Evolutionary conservation across 2,113 vertebrate genomes (phyloP).

Genomic region (Grammomys dolichurus): DNA sequence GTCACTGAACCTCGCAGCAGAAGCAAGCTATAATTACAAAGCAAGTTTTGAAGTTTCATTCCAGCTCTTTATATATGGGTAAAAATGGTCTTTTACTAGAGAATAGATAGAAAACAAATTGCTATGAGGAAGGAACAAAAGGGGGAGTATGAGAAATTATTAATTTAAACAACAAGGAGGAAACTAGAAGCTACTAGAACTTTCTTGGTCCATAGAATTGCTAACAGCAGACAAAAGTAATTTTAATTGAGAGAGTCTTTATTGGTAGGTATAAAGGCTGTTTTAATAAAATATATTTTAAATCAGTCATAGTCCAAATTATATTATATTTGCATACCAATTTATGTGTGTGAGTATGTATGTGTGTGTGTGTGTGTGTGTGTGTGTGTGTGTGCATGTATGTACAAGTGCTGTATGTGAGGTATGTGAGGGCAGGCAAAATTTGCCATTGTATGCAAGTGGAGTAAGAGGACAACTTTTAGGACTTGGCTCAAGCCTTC

Average conservation of each 20-base stretch:
- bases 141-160: not conserved
- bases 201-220: not conserved
- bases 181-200: not conserved
- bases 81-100: slow-evolving; percentile 63
- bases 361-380: not conserved
- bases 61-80: slow-evolving; percentile 9
- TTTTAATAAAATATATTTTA: not conserved
- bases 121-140: not conserved
- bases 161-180: not conserved
- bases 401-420: no score
- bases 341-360: not conserved
- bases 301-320: not conserved
- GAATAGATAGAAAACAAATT: slow-evolving; percentile 25
- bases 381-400: not conserved
- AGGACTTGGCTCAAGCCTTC: not conserved
- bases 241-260: slow-evolving; percentile 32
- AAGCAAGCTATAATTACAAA: slow-evolving; percentile 61
- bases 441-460: not conserved
- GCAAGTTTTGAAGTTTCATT: slow-evolving; percentile 59
- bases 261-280: not conserved
- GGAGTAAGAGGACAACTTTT: not conserved
- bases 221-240: not conserved
- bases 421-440: not conserved
- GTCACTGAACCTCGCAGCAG: slow-evolving; percentile 43
- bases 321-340: slow-evolving; percentile 6